Evolutionary conservation across 2,888 invertebrate species (phyloP).

Genomic region (Julus scanicus): DNA sequence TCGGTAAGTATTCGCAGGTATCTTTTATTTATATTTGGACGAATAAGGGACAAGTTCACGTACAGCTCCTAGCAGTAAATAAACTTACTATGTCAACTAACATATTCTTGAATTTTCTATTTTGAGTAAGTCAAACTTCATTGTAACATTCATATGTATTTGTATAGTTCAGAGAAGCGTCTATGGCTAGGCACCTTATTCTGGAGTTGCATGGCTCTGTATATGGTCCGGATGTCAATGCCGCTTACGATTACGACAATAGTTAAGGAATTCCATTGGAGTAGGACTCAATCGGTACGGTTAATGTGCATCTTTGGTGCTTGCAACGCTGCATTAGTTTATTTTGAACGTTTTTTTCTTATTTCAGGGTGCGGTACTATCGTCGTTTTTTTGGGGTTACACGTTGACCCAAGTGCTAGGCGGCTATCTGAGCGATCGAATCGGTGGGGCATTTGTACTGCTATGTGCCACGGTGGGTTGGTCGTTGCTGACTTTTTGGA

Average conservation of each 20-base stretch:
- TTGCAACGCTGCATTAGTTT: not conserved
- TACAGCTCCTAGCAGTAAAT: too few species aligned
- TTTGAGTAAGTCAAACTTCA: too few species aligned
- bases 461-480: slow-evolving; percentile 73
- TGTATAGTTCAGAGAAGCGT: slow-evolving; percentile 67
- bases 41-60: too few species aligned
- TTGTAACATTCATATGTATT: slow-evolving; percentile 22
- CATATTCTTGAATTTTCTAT: too few species aligned
- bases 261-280: slow-evolving; percentile 75
- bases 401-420: slow-evolving; percentile 74
- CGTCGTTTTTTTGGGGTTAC: slow-evolving; percentile 81
- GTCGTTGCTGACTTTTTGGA: slow-evolving; percentile 71
- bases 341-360: not conserved
- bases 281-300: slow-evolving; percentile 72
- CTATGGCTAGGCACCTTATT: slow-evolving; percentile 73
- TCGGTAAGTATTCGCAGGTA: not conserved
- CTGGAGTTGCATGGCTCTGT: slow-evolving; percentile 74
- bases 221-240: slow-evolving; percentile 76
- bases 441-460: slow-evolving; percentile 76
- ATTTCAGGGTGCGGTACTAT: slow-evolving; percentile 73
- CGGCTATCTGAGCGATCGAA: slow-evolving; percentile 72
- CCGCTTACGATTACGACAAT: slow-evolving; percentile 75
- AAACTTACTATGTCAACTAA: too few species aligned
- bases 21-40: too few species aligned
- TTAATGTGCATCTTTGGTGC: not conserved